Evolutionary conservation across 2,113 vertebrate species (phyloP).

Genomic region (Micromys minutus): DNA sequence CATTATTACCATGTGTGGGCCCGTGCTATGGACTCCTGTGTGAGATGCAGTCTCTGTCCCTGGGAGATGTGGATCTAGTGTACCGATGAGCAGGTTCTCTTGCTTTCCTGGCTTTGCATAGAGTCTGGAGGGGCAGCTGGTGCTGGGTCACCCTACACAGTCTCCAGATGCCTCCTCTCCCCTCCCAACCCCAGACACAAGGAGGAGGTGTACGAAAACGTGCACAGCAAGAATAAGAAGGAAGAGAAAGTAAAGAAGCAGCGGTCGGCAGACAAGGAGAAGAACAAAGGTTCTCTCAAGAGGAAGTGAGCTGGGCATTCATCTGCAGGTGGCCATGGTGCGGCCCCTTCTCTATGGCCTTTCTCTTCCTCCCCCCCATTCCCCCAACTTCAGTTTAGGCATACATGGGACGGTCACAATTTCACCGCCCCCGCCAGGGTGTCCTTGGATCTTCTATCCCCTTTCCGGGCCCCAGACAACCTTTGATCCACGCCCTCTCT

Average conservation of each 20-base stretch:
- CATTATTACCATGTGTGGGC: neutral
- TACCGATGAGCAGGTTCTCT: neutral
- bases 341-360: accelerated
- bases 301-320: conserved; percentile 84
- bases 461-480: neutral
- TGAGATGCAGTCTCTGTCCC: neutral
- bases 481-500: neutral
- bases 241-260: conserved; percentile 90
- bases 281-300: conserved; percentile 91
- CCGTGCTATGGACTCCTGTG: neutral
- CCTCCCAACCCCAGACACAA: conserved; percentile 85
- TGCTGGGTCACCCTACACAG: neutral
- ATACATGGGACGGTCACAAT: neutral
- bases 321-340: neutral
- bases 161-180: neutral
- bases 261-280: conserved; percentile 88
- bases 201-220: conserved; percentile 94
- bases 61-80: neutral
- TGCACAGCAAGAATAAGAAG: conserved; percentile 89
- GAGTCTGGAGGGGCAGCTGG: neutral
- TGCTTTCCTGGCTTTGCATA: neutral
- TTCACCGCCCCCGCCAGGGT: neutral
- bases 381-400: neutral
- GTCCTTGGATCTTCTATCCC: neutral
- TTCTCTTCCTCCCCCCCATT: neutral